Conservation (phyloP, 2,888 invertebrate species). For the Metopia argyrocephala region DNA sequence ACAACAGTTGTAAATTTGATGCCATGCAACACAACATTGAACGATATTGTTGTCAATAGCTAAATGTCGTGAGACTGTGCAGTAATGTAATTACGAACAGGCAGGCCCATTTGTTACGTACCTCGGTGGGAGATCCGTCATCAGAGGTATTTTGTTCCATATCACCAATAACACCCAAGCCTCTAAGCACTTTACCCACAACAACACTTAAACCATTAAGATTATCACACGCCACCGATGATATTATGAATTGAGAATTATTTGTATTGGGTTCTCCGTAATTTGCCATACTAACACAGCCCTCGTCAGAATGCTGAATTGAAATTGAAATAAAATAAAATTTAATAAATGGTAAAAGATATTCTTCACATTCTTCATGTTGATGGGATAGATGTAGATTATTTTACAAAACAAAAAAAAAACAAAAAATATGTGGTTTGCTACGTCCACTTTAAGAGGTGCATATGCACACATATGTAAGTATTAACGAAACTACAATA, state of each 20-base stretch:
- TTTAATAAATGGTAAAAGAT: too few species aligned
- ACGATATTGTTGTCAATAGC: too few species aligned
- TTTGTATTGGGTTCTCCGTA: slow-evolving; percentile 89
- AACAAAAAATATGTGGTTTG: background rate
- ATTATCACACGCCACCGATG: slow-evolving; percentile 86
- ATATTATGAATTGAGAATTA: slow-evolving; percentile 96
- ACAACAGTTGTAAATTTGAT: too few species aligned
- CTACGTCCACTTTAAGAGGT: too few species aligned
- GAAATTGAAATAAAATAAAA: background rate
- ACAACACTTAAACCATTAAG: slow-evolving; percentile 90
- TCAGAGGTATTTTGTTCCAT: slow-evolving; percentile 83
- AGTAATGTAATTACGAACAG: too few species aligned
- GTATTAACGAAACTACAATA: too few species aligned
- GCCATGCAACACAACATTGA: too few species aligned
- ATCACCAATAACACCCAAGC: slow-evolving; percentile 85
- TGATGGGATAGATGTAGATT: too few species aligned
- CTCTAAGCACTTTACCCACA: slow-evolving; percentile 89
- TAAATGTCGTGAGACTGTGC: too few species aligned
- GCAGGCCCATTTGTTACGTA: slow-evolving; percentile 25
- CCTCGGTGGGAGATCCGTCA: slow-evolving; percentile 82
- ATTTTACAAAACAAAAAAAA: background rate
- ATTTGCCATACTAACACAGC: slow-evolving; percentile 89
- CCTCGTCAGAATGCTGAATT: slow-evolving; percentile 81
- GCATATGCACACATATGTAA: too few species aligned
- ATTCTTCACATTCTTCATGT: too few species aligned